Conservation (phyloP, 2,888 invertebrate genomes). For the Drosophila setosimentum region DNA sequence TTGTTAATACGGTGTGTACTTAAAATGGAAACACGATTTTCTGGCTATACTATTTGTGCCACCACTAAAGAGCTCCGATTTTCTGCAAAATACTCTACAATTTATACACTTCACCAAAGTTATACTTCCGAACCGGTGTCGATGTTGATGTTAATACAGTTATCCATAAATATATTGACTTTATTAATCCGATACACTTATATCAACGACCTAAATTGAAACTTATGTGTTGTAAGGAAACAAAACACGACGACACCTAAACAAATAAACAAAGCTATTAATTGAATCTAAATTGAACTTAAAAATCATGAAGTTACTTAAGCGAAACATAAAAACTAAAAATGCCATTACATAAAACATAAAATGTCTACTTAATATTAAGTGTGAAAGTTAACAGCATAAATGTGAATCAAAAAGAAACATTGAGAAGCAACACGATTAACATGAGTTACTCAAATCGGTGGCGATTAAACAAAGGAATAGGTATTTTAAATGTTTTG, state of each 20-base stretch:
- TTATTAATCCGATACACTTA: conserved; percentile 16
- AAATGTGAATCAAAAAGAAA: conserved; percentile 57
- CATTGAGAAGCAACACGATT: conserved; percentile 20
- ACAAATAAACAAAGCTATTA: conserved; percentile 9
- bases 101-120: conserved; percentile 43
- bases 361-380: conserved; percentile 60
- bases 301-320: conserved; percentile 5
- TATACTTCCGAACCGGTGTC: conserved; percentile 16
- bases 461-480: conserved; percentile 22
- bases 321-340: conserved; percentile 6
- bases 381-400: conserved; percentile 80
- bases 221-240: neutral
- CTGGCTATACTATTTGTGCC: conserved; percentile 53
- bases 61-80: conserved; percentile 68
- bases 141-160: conserved; percentile 21
- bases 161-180: conserved; percentile 21
- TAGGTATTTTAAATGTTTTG: conserved; percentile 77
- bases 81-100: conserved; percentile 54
- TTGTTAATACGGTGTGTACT: conserved; percentile 46
- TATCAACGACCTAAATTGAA: conserved; percentile 5
- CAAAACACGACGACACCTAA: conserved; percentile 15
- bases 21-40: conserved; percentile 63
- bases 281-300: conserved; percentile 12
- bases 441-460: conserved; percentile 27
- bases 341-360: conserved; percentile 34